A percentile compares a stretch with the other conserved stretches of the same genome.
These are phyloP conservation scores for Botia almorhae DNA, from an alignment of 2,797 vertebrate genomes.

Conservation along the genomic window DNA sequence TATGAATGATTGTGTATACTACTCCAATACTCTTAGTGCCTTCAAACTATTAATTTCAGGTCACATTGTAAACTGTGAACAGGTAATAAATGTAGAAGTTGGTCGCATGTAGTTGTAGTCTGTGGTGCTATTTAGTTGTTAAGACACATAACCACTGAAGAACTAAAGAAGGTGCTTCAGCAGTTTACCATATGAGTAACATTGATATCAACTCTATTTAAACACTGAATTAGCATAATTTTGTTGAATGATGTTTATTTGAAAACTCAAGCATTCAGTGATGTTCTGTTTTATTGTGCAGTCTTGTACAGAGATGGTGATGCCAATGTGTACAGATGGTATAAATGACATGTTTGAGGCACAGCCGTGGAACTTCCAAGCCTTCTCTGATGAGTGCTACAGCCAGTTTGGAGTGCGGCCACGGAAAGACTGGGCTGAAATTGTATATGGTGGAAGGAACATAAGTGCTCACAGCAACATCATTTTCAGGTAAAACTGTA, in stretches of 20 bases:
- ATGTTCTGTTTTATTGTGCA: conserved; percentile 60
- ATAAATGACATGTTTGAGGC: conserved; percentile 95
- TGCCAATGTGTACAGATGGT: conserved; percentile 93
- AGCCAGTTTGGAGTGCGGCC: conserved; percentile 85
- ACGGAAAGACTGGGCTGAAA: conserved; percentile 83
- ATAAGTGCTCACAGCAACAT: conserved; percentile 93
- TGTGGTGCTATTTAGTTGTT: too few species aligned
- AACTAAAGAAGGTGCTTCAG: too few species aligned
- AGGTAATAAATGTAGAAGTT: too few species aligned
- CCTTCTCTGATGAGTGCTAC: conserved; percentile 86
- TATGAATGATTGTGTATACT: too few species aligned
- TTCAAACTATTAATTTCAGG: too few species aligned
- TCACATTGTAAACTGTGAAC: too few species aligned
- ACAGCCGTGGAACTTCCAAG: conserved; percentile 84
- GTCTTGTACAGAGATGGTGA: conserved; percentile 96
- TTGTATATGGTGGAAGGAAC: conserved; percentile 88
- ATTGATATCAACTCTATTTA: background rate
- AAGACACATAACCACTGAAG: too few species aligned
- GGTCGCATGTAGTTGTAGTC: too few species aligned
- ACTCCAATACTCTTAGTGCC: too few species aligned
- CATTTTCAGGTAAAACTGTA: conserved; percentile 86
- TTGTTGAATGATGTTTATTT: background rate
- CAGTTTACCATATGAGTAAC: too few species aligned
- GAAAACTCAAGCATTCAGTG: background rate
- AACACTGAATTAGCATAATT: background rate